Percentiles rank a stretch among this genome's conserved stretches.
These are phyloP conservation scores for Sebastes diaconus DNA, from an alignment of 2,797 vertebrate genomes.

Conservation along the genomic window DNA sequence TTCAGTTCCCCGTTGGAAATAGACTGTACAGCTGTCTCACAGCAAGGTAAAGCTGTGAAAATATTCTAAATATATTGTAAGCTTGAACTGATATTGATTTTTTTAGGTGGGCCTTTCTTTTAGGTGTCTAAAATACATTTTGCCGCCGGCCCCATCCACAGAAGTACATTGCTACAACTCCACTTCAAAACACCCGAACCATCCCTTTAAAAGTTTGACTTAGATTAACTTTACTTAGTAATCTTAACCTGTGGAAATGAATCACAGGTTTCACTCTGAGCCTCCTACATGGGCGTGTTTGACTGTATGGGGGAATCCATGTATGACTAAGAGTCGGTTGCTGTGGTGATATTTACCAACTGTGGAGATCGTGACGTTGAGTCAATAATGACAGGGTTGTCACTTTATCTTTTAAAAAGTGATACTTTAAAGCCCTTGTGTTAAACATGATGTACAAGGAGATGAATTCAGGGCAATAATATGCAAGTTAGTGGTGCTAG, in stretches of 20 bases:
- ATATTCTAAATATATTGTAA: no score
- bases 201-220: not conserved
- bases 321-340: conserved; percentile 15
- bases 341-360: conserved; percentile 9
- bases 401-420: not conserved
- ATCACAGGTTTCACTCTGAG: not conserved
- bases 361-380: not conserved
- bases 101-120: no score
- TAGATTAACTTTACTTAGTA: no score
- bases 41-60: no score
- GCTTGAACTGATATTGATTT: rapidly evolving
- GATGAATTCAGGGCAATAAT: not conserved
- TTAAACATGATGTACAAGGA: not conserved
- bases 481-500: no score
- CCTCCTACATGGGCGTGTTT: not conserved
- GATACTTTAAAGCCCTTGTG: not conserved
- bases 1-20: no score
- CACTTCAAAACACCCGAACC: no score
- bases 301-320: not conserved
- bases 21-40: no score
- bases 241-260: not conserved
- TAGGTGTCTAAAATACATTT: no score
- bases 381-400: not conserved
- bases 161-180: no score
- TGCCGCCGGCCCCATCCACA: rapidly evolving